These are phyloP conservation scores for Umimayanthus chanpuru DNA, from an alignment of 92 coral and sea anemone species.

Conservation along the genomic window DNA sequence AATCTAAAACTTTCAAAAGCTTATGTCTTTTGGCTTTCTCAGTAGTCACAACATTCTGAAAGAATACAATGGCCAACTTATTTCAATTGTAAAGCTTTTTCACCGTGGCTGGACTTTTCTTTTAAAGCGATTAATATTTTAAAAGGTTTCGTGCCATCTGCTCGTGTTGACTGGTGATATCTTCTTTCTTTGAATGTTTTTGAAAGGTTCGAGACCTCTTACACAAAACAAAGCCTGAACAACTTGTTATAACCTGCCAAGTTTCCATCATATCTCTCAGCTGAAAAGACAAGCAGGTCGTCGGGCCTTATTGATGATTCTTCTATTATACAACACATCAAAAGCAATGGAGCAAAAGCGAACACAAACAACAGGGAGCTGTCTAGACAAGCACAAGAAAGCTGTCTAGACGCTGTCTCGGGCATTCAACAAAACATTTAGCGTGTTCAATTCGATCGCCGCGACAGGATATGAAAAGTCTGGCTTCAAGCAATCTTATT, in stretches of 20 bases:
- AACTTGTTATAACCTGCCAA: neutral
- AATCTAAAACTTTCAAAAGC: constrained; percentile 9
- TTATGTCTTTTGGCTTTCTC: constrained; percentile 13
- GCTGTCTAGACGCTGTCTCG: constrained; percentile 84
- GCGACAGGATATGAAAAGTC: constrained; percentile 37
- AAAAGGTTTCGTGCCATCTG: constrained; percentile 45
- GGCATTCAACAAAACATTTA: constrained; percentile 66
- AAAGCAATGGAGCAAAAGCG: constrained; percentile 61
- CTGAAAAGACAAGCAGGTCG: constrained; percentile 30
- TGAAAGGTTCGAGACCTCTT: constrained; percentile 12
- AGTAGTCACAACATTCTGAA: constrained; percentile 19
- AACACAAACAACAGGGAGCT: constrained; percentile 49
- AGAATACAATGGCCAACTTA: constrained; percentile 19
- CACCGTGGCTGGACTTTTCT: constrained; percentile 12
- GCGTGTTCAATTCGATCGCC: constrained; percentile 65
- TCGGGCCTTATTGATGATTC: constrained; percentile 23
- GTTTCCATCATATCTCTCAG: constrained; percentile 2
- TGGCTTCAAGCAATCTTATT: constrained; percentile 43
- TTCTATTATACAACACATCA: constrained; percentile 52
- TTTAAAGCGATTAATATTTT: constrained; percentile 38
- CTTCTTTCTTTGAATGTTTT: constrained; percentile 15
- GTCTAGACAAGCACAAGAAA: constrained; percentile 70
- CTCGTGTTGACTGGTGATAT: constrained; percentile 1
- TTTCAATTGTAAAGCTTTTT: constrained; percentile 29
- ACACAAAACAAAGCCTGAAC: neutral